Evolutionary conservation across 37 sponge, comb jelly and placozoan genomes (phyloP).

Genomic region (Halisarca cf. caerulea): DNA sequence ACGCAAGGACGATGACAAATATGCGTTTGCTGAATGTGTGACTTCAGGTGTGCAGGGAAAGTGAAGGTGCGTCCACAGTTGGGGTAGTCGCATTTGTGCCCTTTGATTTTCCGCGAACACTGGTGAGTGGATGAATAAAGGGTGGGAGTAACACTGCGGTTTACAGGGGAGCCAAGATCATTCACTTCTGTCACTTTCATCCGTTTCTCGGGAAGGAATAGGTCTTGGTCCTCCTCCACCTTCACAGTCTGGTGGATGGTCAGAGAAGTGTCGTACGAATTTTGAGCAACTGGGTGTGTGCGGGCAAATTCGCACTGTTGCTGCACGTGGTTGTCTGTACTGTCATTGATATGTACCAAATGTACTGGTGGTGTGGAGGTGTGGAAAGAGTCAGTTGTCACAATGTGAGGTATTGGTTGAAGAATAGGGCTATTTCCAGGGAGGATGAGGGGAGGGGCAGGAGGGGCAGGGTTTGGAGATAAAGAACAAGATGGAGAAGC

Average conservation of each 20-base stretch:
- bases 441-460: constrained; percentile 52
- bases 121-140: not conserved
- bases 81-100: constrained; percentile 79
- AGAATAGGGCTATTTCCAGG: too few species aligned
- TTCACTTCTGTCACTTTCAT: not conserved
- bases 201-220: not conserved
- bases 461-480: constrained; percentile 53
- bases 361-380: too few species aligned
- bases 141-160: not conserved
- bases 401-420: too few species aligned
- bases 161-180: not conserved
- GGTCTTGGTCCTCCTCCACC: not conserved
- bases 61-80: constrained; percentile 79
- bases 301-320: too few species aligned
- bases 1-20: constrained; percentile 78
- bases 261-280: not conserved
- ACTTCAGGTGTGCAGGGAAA: constrained; percentile 75
- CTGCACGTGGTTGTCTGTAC: too few species aligned
- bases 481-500: not conserved
- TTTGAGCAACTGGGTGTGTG: not conserved
- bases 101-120: constrained; percentile 48
- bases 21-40: constrained; percentile 81
- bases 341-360: too few species aligned
- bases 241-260: not conserved
- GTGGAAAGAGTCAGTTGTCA: too few species aligned